phyloP scores from a whole-genome alignment of 2,888 invertebrate genomes.

The Netelia fuscicornis region DNA sequence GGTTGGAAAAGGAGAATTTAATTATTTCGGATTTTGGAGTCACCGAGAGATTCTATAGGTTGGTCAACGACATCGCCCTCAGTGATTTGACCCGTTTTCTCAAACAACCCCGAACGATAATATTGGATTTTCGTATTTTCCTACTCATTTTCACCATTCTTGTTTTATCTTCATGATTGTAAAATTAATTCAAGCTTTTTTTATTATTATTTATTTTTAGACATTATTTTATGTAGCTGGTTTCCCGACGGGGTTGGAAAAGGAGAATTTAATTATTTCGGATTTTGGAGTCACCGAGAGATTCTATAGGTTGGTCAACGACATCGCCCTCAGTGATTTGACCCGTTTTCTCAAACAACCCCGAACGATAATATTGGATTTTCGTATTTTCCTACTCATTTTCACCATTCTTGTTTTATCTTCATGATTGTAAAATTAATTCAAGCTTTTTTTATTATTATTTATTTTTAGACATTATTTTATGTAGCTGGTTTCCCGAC shows the following conservation, averaged over 20 bases:
- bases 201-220: not conserved
- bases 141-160: not conserved
- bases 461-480: not conserved
- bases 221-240: not conserved
- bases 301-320: constrained; percentile 40
- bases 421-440: not conserved
- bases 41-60: constrained; percentile 5
- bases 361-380: not conserved
- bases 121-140: not conserved
- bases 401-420: not conserved
- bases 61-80: constrained; percentile 49
- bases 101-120: constrained; percentile 10
- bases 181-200: not conserved
- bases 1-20: not conserved
- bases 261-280: not conserved
- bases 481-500: not conserved
- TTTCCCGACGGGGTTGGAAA: not conserved
- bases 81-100: constrained; percentile 48
- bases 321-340: constrained; percentile 32
- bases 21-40: constrained; percentile 17
- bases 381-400: not conserved
- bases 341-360: constrained; percentile 50
- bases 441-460: not conserved
- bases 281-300: constrained; percentile 23
- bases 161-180: not conserved